phyloP scores from a whole-genome alignment of 2,888 invertebrate species.

The Drosophila histrio region DNA sequence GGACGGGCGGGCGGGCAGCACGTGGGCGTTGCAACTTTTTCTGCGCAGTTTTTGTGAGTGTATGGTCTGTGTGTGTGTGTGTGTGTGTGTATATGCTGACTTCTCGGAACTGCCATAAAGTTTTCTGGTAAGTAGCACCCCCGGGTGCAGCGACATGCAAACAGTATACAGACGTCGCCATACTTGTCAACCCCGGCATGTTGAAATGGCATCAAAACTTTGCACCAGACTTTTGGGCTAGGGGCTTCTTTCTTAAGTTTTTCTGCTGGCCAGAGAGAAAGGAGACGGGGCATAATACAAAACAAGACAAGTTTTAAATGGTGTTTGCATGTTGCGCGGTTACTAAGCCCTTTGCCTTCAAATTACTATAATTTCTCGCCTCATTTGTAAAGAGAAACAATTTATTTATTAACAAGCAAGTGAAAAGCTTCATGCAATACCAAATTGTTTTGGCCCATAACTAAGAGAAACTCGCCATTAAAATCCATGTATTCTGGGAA shows the following conservation, averaged over 20 bases:
- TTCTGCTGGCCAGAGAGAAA: neutral
- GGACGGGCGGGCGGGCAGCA: neutral
- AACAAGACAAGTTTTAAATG: constrained; percentile 76
- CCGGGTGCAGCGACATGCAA: constrained; percentile 62
- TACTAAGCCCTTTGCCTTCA: constrained; percentile 25
- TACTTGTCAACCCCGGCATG: constrained; percentile 51
- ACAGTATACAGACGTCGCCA: constrained; percentile 57
- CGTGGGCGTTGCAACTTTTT: constrained; percentile 34
- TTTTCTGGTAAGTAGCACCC: constrained; percentile 72
- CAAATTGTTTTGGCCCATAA: neutral
- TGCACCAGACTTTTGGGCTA: constrained; percentile 26
- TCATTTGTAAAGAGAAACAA: constrained; percentile 37
- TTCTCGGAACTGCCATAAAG: constrained; percentile 66
- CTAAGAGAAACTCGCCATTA: neutral
- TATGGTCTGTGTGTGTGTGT: neutral
- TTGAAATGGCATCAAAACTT: constrained; percentile 71
- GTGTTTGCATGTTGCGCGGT: constrained; percentile 78
- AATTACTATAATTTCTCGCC: constrained; percentile 58
- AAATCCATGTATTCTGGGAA: neutral
- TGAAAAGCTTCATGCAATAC: neutral
- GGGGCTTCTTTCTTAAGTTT: constrained; percentile 12
- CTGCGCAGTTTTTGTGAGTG: constrained; percentile 4
- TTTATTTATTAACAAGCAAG: constrained; percentile 13
- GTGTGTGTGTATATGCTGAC: constrained; percentile 47
- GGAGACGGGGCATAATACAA: neutral